Conservation (phyloP, 2,113 vertebrate species). For the Cyprinodon tularosa region DNA sequence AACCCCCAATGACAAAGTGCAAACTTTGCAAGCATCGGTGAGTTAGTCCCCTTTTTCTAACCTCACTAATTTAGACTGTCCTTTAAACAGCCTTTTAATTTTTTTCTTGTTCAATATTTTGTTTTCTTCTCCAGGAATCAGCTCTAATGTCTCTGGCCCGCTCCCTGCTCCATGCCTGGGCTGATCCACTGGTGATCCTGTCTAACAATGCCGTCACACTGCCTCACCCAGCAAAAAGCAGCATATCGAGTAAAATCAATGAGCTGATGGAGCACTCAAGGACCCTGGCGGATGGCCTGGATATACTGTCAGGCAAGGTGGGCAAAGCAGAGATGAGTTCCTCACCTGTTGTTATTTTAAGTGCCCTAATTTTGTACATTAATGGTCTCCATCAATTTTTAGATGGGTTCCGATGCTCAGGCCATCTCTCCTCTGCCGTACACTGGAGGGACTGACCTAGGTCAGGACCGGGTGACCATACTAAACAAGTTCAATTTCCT, state of each 20-base stretch:
- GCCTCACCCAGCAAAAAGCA: conserved; percentile 70
- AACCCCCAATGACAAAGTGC: conserved; percentile 80
- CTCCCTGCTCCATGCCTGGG: conserved; percentile 80
- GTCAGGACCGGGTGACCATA: conserved; percentile 73
- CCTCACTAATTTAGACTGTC: not conserved
- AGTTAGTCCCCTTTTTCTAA: conserved; percentile 15
- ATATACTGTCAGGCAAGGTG: conserved; percentile 75
- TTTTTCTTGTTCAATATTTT: not conserved
- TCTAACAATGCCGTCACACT: conserved; percentile 63
- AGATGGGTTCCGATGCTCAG: conserved; percentile 77
- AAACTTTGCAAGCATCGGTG: conserved; percentile 77
- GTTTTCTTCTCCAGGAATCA: conserved; percentile 58
- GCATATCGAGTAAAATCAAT: conserved; percentile 73
- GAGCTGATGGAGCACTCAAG: conserved; percentile 77
- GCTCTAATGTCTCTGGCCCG: conserved; percentile 78
- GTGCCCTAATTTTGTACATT: not conserved
- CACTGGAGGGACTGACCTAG: conserved; percentile 52
- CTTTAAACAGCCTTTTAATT: not conserved
- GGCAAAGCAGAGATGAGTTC: not conserved
- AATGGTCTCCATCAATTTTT: conserved; percentile 5
- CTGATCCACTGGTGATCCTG: conserved; percentile 70
- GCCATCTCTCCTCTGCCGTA: conserved; percentile 72
- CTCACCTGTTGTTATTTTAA: not conserved
- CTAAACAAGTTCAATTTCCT: conserved; percentile 79
- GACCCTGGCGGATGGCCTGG: conserved; percentile 75